Percentiles rank a stretch among this genome's conserved stretches.
Evolutionary conservation across 2,888 invertebrate genomes (phyloP).

Genomic region (Ophraella communa): DNA sequence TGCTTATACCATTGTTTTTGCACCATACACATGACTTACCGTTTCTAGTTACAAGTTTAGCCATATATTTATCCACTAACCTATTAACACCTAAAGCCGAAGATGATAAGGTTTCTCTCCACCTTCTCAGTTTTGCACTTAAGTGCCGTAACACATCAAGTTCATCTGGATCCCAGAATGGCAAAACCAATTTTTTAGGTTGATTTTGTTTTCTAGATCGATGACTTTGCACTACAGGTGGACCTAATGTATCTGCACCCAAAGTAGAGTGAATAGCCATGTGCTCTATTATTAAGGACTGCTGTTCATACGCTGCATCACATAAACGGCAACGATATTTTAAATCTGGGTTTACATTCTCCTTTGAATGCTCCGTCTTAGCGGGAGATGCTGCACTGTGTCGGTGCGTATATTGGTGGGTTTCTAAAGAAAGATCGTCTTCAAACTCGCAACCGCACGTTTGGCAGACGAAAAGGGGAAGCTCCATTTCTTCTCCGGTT

Average conservation of each 20-base stretch:
- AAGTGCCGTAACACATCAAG: constrained; percentile 51
- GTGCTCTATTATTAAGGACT: constrained; percentile 61
- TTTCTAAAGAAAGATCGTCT: constrained; percentile 62
- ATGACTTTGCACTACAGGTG: constrained; percentile 48
- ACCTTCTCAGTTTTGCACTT: constrained; percentile 50
- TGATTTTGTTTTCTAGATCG: constrained; percentile 61
- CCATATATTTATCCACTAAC: constrained; percentile 56
- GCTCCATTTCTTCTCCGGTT: constrained; percentile 57
- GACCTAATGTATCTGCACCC: constrained; percentile 46
- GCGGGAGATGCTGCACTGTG: constrained; percentile 62
- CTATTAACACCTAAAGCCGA: constrained; percentile 44
- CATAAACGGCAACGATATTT: constrained; percentile 62
- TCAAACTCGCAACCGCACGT: constrained; percentile 65
- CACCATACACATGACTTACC: constrained; percentile 56
- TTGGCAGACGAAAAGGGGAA: constrained; percentile 62
- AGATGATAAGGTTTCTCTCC: constrained; percentile 45
- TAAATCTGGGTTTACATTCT: constrained; percentile 57
- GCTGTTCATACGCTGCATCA: constrained; percentile 58
- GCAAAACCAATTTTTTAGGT: constrained; percentile 60
- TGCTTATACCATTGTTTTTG: constrained; percentile 55
- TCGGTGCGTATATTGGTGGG: constrained; percentile 61
- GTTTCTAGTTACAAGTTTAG: constrained; percentile 53
- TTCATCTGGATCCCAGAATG: constrained; percentile 55
- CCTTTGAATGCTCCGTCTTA: constrained; percentile 57
- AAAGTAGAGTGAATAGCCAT: constrained; percentile 60